phyloP scores from a whole-genome alignment of 2,113 vertebrate species.

The Nestor notabilis region DNA sequence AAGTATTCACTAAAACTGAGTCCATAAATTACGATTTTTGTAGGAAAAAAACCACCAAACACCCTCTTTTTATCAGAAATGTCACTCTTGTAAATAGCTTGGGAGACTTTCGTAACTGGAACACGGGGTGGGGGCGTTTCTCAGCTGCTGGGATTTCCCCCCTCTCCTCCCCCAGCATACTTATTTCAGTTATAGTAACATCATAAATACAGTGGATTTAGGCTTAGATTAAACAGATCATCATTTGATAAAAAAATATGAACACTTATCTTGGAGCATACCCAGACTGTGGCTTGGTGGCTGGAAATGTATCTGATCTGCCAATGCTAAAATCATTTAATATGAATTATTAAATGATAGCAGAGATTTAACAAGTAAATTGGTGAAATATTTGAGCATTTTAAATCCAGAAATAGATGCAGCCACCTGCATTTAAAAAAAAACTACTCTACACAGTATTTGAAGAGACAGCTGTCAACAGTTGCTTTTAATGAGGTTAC shows the following conservation, averaged over 20 bases:
- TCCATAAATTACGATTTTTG: background rate
- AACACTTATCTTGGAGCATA: background rate
- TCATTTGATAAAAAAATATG: background rate
- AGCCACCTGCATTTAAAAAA: slow-evolving; percentile 14
- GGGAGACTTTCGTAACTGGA: slow-evolving; percentile 66
- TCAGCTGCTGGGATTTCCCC: slow-evolving; percentile 66
- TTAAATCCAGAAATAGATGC: slow-evolving; percentile 52
- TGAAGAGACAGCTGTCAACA: slow-evolving; percentile 69
- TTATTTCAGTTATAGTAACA: slow-evolving; percentile 60
- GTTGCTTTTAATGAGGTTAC: slow-evolving; percentile 76
- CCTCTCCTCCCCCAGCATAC: background rate
- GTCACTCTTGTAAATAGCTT: slow-evolving; percentile 66
- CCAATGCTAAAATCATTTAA: background rate
- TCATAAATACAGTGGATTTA: slow-evolving; percentile 12
- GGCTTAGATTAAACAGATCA: slow-evolving; percentile 57
- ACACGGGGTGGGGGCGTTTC: slow-evolving; percentile 40
- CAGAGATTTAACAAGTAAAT: slow-evolving; percentile 2
- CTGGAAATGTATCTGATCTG: slow-evolving; percentile 4
- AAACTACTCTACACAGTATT: slow-evolving; percentile 14
- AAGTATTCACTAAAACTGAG: slow-evolving; percentile 42
- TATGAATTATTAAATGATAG: slow-evolving; percentile 29
- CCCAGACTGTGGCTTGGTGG: background rate
- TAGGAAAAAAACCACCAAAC: background rate
- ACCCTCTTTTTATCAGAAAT: slow-evolving; percentile 42
- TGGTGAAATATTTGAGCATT: slow-evolving; percentile 53